Conservation (phyloP, 1,140 invertebrate genomes). For the Scaptomyza graminum region DNA sequence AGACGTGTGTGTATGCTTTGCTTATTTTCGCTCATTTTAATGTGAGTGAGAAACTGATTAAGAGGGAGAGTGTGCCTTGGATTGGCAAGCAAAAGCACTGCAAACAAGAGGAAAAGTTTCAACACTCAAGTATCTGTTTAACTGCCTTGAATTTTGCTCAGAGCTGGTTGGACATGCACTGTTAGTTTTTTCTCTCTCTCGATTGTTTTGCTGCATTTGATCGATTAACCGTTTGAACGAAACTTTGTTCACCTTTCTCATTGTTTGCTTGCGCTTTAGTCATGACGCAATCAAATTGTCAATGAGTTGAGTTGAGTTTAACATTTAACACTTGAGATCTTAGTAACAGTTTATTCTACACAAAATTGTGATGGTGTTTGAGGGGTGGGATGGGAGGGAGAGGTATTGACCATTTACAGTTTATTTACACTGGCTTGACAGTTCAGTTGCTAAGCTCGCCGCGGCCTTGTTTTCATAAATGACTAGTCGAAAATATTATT, state of each 20-base stretch:
- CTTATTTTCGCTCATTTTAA: not conserved
- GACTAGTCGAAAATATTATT: conserved; percentile 4
- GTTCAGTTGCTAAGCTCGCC: conserved; percentile 10
- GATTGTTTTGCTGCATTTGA: conserved; percentile 1
- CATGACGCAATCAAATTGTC: conserved; percentile 2
- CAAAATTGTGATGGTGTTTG: not conserved
- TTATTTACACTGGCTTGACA: conserved; percentile 20
- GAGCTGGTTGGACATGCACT: too few species aligned
- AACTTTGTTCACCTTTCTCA: conserved; percentile 3
- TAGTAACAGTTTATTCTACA: not conserved
- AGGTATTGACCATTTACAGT: not conserved
- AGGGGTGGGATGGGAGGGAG: not conserved
- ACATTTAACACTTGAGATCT: not conserved
- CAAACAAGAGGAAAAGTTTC: too few species aligned
- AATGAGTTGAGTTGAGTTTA: not conserved
- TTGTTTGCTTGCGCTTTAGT: not conserved
- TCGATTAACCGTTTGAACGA: conserved; percentile 3
- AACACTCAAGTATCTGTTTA: too few species aligned
- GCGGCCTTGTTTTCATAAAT: conserved; percentile 7
- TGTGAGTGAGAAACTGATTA: too few species aligned
- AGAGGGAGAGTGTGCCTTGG: too few species aligned
- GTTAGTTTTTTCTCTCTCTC: not conserved
- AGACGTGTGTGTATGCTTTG: too few species aligned
- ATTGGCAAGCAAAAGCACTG: too few species aligned
- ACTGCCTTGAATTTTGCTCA: too few species aligned